A percentile compares a stretch with the other conserved stretches of the same genome.
Evolutionary conservation across 2,888 invertebrate species (phyloP).

Genomic region (Theodoxus fluviatilis): DNA sequence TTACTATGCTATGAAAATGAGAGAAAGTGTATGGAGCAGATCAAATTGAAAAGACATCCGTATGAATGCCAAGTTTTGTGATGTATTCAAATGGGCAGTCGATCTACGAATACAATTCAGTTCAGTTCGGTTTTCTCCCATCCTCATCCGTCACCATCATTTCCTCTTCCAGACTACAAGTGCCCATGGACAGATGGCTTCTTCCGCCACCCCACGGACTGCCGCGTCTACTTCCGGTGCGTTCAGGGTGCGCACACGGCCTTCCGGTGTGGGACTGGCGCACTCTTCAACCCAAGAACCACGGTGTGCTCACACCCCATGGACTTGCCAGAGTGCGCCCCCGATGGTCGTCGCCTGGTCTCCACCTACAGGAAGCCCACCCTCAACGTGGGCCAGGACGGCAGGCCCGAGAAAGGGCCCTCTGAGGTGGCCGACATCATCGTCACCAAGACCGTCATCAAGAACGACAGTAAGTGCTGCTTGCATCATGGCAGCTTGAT

Average conservation of each 20-base stretch:
- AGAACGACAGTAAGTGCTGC: no score
- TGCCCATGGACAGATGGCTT: constrained; percentile 31
- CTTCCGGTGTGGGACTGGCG: constrained; percentile 5
- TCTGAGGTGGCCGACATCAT: no score
- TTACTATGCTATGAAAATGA: neutral
- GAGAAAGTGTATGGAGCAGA: neutral
- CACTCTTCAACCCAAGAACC: constrained; percentile 19
- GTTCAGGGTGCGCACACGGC: constrained; percentile 8
- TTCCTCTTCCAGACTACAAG: constrained; percentile 21
- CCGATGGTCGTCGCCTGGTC: no score
- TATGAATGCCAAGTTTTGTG: no score
- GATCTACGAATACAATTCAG: neutral
- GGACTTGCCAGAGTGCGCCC: no score
- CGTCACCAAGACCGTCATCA: no score
- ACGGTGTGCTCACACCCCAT: neutral
- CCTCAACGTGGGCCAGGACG: no score
- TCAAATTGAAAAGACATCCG: no score
- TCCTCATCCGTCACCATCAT: neutral
- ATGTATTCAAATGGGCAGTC: neutral
- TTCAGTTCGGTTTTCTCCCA: neutral
- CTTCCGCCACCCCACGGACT: constrained; percentile 32
- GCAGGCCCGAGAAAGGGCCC: no score
- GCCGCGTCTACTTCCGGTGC: constrained; percentile 33
- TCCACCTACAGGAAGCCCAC: no score
- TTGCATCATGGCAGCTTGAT: no score